Conservation (phyloP, 2,888 invertebrate genomes). For the Pristionchus fissidentatus region DNA sequence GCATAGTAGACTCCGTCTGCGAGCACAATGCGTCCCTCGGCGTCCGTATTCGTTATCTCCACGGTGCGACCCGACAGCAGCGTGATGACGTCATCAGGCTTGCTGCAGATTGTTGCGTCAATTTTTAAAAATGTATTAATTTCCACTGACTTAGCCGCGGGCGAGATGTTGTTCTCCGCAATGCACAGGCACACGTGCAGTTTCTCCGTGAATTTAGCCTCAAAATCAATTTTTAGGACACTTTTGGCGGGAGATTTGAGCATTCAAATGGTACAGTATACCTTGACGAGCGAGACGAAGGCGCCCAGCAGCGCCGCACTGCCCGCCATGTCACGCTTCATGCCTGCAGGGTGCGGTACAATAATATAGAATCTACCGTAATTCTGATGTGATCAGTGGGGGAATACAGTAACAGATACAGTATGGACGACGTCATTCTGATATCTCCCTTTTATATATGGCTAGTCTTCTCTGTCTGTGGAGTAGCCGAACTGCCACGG, state of each 20-base stretch:
- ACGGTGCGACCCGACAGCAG: slow-evolving; percentile 90
- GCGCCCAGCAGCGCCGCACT: slow-evolving; percentile 89
- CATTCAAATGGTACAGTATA: neutral
- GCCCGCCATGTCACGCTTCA: slow-evolving; percentile 93
- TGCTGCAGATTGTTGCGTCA: slow-evolving; percentile 24
- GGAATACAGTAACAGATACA: neutral
- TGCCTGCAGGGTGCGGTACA: slow-evolving; percentile 83
- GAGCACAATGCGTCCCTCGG: slow-evolving; percentile 89
- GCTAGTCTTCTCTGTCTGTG: too few relatives aligned
- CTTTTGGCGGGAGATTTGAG: neutral
- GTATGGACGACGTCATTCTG: neutral
- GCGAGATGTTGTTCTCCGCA: slow-evolving; percentile 90
- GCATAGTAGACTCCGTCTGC: slow-evolving; percentile 82
- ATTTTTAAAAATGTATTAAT: neutral
- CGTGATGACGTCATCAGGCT: slow-evolving; percentile 88
- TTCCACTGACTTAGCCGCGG: slow-evolving; percentile 75
- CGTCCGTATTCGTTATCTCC: slow-evolving; percentile 89
- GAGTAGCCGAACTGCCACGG: slow-evolving; percentile 78
- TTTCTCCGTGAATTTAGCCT: slow-evolving; percentile 83
- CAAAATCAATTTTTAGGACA: neutral
- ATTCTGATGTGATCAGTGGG: neutral
- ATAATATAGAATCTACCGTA: neutral
- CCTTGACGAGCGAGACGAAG: slow-evolving; percentile 84
- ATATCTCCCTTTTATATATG: slow-evolving; percentile 73
- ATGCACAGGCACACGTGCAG: slow-evolving; percentile 89